Evolutionary conservation across 2,888 invertebrate species (phyloP).

Genomic region (Lysandra bellargus): DNA sequence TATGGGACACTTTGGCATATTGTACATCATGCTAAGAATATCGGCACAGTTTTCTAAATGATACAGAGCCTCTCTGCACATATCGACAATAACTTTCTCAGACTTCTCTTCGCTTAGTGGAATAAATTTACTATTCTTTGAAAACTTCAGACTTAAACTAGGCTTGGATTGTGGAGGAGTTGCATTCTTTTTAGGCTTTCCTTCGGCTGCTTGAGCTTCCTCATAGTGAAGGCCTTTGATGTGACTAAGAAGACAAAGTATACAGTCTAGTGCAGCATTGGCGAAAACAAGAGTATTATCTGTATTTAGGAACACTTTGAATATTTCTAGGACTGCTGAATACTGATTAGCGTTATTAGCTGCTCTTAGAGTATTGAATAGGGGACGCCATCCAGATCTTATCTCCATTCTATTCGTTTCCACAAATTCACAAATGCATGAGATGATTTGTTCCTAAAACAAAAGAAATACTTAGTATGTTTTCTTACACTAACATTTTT

Average conservation of each 20-base stretch:
- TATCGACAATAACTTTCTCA: slow-evolving; percentile 77
- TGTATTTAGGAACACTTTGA: slow-evolving; percentile 94
- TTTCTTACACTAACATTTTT: background rate
- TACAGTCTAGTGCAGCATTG: slow-evolving; percentile 96
- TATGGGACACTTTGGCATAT: slow-evolving; percentile 96
- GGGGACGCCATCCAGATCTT: slow-evolving; percentile 96
- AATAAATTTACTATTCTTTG: slow-evolving; percentile 74
- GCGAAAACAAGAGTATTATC: slow-evolving; percentile 96
- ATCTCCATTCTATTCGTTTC: slow-evolving; percentile 96
- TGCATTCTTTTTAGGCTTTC: slow-evolving; percentile 62
- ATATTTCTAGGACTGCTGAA: slow-evolving; percentile 91
- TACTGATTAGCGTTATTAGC: slow-evolving; percentile 88
- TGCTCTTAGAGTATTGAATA: slow-evolving; percentile 95
- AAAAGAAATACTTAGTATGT: background rate
- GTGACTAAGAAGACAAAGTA: slow-evolving; percentile 90
- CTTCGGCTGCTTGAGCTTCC: slow-evolving; percentile 73
- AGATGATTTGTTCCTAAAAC: slow-evolving; percentile 91
- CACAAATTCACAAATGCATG: slow-evolving; percentile 97
- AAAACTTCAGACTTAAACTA: slow-evolving; percentile 67
- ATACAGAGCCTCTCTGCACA: slow-evolving; percentile 89
- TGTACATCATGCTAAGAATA: slow-evolving; percentile 94
- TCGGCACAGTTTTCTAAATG: slow-evolving; percentile 92
- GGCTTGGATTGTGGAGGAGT: slow-evolving; percentile 61
- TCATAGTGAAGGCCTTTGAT: slow-evolving; percentile 86
- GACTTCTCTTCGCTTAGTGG: slow-evolving; percentile 72